Conservation (phyloP, 1,140 invertebrate genomes). For the Trichogramma pretiosum region DNA sequence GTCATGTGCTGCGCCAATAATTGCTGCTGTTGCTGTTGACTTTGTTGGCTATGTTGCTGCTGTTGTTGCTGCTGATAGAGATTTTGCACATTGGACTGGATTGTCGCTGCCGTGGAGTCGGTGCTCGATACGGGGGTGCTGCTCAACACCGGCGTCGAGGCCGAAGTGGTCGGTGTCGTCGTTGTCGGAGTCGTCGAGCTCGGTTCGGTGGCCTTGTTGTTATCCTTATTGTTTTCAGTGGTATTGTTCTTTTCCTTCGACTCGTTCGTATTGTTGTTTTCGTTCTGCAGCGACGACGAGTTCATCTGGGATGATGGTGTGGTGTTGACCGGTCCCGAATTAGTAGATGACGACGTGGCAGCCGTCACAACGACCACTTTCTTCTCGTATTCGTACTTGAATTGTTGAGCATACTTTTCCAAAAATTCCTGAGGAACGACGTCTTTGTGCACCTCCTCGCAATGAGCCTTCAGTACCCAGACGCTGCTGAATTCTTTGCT, state of each 20-base stretch:
- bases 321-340: conserved; percentile 51
- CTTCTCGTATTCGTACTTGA: conserved; percentile 77
- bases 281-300: conserved; percentile 25
- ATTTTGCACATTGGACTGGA: conserved; percentile 39
- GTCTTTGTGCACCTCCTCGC: conserved; percentile 89
- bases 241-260: conserved; percentile 51
- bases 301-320: conserved; percentile 44
- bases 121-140: conserved; percentile 50
- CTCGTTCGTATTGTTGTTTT: conserved; percentile 35
- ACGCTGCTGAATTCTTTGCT: conserved; percentile 91
- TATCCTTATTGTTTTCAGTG: conserved; percentile 38
- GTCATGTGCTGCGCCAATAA: conserved; percentile 69
- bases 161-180: conserved; percentile 53
- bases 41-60: conserved; percentile 32
- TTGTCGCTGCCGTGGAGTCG: conserved; percentile 48
- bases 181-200: conserved; percentile 54
- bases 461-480: conserved; percentile 91
- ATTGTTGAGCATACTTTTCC: conserved; percentile 85
- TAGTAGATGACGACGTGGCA: conserved; percentile 51
- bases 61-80: no score
- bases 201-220: conserved; percentile 46
- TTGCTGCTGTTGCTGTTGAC: conserved; percentile 40
- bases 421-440: conserved; percentile 80
- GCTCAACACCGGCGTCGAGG: conserved; percentile 55
- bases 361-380: conserved; percentile 63